Evolutionary conservation across 2,888 invertebrate species (phyloP), one percentile per base, ranked within the genome.

Genomic region (Pyrrhia umbra): DNA sequence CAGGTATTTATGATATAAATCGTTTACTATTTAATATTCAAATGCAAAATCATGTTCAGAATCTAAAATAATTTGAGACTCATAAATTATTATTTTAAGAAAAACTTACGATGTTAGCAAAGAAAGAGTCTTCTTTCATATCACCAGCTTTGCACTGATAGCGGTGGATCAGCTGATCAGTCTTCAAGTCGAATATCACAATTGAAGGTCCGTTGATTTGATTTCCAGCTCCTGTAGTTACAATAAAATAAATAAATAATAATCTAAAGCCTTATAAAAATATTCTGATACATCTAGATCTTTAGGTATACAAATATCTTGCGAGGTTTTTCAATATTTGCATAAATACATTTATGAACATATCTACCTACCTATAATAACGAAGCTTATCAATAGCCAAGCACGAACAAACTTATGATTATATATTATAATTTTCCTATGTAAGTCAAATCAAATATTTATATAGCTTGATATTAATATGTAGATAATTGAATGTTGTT

Each of bases 61-160:
- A 30, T 13, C 2, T 9, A 34, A 34, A 34, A n/a, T 34, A 34
- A n/a, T 34, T 0, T n/a, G 2, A 34, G 5, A 5, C 34, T n/a
- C n/a, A 13, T 30, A 2, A 10, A 30, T 13, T 2, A 1, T 4
- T 34, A 34, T n/a, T 5, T 34, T 4, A n/a, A n/a, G n/a, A n/a
- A n/a, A n/a, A 10, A 95, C 96, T 95, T 93, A 97, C 96, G 80
- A 97, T 96, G 85, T 98, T 97, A 2, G 97, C 98, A 83, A 97
- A 97, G 94, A 98, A 98, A 0, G 97, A 96, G 73, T 96, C 96
- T 54, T 97, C 96, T 80, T 97, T 97, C 84, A 96, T 92, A 81
- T 97, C 97, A 0, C 89, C 88, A 13, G 96, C 94, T 82, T 97
- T 97, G 81, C 98, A 95, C 56, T 95, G 93, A 85, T 97, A 97